Base-by-base conservation (phyloP, 92 coral and sea anemone species). In the Phymanthus crucifer region DNA sequence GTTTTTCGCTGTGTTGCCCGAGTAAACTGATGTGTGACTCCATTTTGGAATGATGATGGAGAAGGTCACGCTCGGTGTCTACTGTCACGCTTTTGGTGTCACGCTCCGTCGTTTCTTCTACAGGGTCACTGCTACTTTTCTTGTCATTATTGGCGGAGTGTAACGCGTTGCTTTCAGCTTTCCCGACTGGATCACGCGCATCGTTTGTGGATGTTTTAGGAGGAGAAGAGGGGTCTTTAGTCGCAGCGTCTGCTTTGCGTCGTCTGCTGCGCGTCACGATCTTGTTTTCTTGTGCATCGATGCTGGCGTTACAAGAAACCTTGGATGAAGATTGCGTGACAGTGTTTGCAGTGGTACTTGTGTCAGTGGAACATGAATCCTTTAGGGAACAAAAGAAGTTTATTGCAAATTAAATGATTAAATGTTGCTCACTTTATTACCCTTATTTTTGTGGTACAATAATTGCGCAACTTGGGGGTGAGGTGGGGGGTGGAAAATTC, bases 1-100 rank as follows among this genome's bases (percentile, higher is more conserved):
- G 97, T 65, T 93, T 90, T 64, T 87, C 92, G 78, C 97, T 93
- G 85, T 93, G 97, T 68, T 90, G 86, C 21, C 91, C 97, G 4
- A 93, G 94, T 58, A 90, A 31, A 6, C 85, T 76, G 70, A 93
- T 93, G 66, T 93, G 97, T 32, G 89, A 83, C 72, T 93, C 94
- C 87, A 93, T 93, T 75, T 88, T 76, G 33, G 85, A 74, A 71
- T 93, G 97, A 66, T 82, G 97, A 40, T 78, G 94, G 19, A 93
- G 82, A 46, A 93, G 66, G 78, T 93, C 97, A 3, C 68, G 68
- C 68, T 27, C 35, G 19, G 32, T 29, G 29, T 29, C 13, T 8
- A 34, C 3, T 27, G 68, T 61, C 68, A 61, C 34, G 68, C 35
- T 24, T 2, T 0, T 7, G 29, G 3, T 61, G 68, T 61, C 68